Base-by-base conservation (phyloP, 2,113 vertebrate species). In the Piprites chloris region DNA sequence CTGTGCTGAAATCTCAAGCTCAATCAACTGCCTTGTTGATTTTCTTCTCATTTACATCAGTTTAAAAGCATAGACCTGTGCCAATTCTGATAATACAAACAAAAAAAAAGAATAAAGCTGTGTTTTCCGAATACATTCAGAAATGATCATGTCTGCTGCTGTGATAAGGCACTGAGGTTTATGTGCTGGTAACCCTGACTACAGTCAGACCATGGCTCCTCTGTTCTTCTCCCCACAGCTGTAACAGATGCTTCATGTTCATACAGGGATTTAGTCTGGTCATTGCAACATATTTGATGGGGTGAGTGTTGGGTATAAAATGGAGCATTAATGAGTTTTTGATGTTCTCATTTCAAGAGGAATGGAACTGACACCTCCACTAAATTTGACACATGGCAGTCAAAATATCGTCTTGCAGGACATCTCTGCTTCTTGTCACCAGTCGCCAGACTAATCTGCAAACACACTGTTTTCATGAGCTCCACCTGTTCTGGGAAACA, bases 21-120 rank as follows among this genome's bases (percentile, higher is more conserved):
- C 89, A 89, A 89, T 96, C 93, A 81, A 39, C 85, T 86, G 61
- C 73, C 83, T 92, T 89, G 85, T 90, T 95, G 76, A 65, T 87
- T 90, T 90, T 72, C 49, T 89, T 93, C 61, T 72, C 42, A 82
- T 81, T 85, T 94, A 92, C 73, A 58, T 61, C 56, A 52, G 12
- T 78, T 66, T 47, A 74, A 87, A 95, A 82, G 33, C 65, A 49
- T n/a, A 77, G 67, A 78, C 82, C 77, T 85, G 5, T n/a, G 61
- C 55, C 75, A 22, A 23, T 89, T 72, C 26, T 58, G 50, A 19
- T 62, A 80, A 74, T 33, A 37, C 12, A 82, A 87, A 49, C 12
- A 69, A 58, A 90, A 52, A 56, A 79, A 61, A 80, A 20, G 13
- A 49, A 37, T 21, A 71, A 93, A 39, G 27, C 33, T 47, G 4